These are phyloP conservation scores for Pseudorhiza aurosa DNA, from an alignment of 30 jellyfish, hydroid and myxozoan genomes.

Conservation along the genomic window DNA sequence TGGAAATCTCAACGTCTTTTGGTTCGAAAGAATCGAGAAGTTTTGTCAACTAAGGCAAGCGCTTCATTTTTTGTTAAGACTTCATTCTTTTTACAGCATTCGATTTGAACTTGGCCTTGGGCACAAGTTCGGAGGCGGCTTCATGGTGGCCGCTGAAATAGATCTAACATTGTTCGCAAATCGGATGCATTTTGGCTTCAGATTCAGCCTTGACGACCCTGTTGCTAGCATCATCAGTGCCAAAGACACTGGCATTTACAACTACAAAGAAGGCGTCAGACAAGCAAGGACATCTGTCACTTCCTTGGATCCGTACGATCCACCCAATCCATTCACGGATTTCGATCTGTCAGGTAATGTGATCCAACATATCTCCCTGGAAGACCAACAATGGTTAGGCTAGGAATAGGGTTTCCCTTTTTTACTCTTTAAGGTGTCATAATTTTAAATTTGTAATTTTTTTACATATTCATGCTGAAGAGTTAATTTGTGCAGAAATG, in stretches of 20 bases:
- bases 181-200: slow-evolving; percentile 85
- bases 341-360: slow-evolving; percentile 89
- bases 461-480: no score
- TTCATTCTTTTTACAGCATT: slow-evolving; percentile 47
- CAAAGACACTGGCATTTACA: slow-evolving; percentile 75
- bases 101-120: slow-evolving; percentile 97
- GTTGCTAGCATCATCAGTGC: slow-evolving; percentile 78
- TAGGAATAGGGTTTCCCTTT: no score
- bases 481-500: not conserved
- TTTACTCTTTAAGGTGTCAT: not conserved
- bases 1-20: no score
- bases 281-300: slow-evolving; percentile 83
- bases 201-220: slow-evolving; percentile 81
- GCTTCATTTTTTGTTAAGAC: slow-evolving; percentile 4
- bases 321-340: slow-evolving; percentile 95
- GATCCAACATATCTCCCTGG: not conserved
- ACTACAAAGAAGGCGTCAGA: slow-evolving; percentile 89
- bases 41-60: no score
- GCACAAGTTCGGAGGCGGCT: slow-evolving; percentile 86
- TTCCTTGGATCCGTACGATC: slow-evolving; percentile 85
- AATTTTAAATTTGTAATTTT: no score
- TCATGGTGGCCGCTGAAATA: slow-evolving; percentile 98
- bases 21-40: no score
- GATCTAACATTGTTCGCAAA: slow-evolving; percentile 89
- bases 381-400: not conserved